phyloP scores from a whole-genome alignment of 1,140 invertebrate genomes.

The Trissolcus basalis region DNA sequence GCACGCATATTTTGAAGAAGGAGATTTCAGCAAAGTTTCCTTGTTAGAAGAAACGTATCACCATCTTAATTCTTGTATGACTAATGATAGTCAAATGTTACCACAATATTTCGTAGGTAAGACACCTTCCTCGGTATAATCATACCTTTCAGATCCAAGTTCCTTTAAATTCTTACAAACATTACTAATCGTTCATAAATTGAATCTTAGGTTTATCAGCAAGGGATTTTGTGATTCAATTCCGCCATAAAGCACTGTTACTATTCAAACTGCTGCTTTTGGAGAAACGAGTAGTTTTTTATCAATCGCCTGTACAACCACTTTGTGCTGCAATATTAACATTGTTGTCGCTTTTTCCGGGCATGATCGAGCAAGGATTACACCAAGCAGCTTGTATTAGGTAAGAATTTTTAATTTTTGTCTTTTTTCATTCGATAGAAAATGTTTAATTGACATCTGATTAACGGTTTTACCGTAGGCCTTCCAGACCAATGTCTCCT shows the following conservation, averaged over 20 bases:
- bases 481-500: slow-evolving; percentile 87
- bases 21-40: slow-evolving; percentile 93
- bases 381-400: slow-evolving; percentile 87
- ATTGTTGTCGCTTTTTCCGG: slow-evolving; percentile 92
- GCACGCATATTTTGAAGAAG: slow-evolving; percentile 96
- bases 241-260: slow-evolving; percentile 93
- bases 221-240: slow-evolving; percentile 87
- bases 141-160: too few species aligned
- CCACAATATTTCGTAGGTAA: slow-evolving; percentile 89
- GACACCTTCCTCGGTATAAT: slow-evolving; percentile 26
- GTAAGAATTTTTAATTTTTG: slow-evolving; percentile 69
- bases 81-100: slow-evolving; percentile 80
- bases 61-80: slow-evolving; percentile 92
- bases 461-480: slow-evolving; percentile 73
- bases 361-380: slow-evolving; percentile 91
- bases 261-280: slow-evolving; percentile 95
- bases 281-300: slow-evolving; percentile 93
- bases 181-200: too few species aligned
- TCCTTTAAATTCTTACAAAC: too few species aligned
- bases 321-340: slow-evolving; percentile 90
- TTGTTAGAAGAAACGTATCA: slow-evolving; percentile 94
- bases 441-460: too few species aligned
- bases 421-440: slow-evolving; percentile 1
- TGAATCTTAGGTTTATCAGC: slow-evolving; percentile 82
- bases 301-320: slow-evolving; percentile 93